Conservation (phyloP, 1,140 invertebrate genomes). For the Araneus ventricosus region DNA sequence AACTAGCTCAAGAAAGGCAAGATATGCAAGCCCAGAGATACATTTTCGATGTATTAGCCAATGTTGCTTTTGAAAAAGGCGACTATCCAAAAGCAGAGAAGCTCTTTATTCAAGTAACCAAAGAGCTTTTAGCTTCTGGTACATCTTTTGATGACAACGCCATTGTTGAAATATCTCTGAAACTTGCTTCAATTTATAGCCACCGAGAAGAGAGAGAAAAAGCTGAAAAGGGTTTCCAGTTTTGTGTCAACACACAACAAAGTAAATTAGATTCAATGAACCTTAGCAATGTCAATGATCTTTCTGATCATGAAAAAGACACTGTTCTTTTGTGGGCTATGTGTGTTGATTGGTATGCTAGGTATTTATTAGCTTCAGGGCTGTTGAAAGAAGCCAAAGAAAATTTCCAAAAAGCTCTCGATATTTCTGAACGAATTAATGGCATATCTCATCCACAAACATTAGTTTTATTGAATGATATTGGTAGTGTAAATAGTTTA, state of each 20-base stretch:
- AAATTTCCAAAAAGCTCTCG: conserved; percentile 86
- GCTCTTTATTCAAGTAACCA: conserved; percentile 90
- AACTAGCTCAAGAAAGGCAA: conserved; percentile 89
- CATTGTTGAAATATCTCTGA: conserved; percentile 87
- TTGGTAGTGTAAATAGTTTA: conserved; percentile 87
- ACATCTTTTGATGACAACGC: conserved; percentile 87
- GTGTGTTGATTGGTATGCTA: conserved; percentile 90
- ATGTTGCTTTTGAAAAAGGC: conserved; percentile 89
- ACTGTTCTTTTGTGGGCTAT: conserved; percentile 85
- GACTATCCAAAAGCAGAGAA: conserved; percentile 91
- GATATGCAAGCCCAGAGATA: conserved; percentile 89
- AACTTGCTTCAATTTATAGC: conserved; percentile 82
- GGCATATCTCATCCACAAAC: conserved; percentile 87
- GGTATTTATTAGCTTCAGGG: conserved; percentile 83
- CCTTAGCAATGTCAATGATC: neutral
- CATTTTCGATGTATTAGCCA: conserved; percentile 94
- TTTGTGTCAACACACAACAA: conserved; percentile 87
- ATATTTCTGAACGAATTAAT: conserved; percentile 84
- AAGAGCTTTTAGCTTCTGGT: conserved; percentile 86
- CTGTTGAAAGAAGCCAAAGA: conserved; percentile 84
- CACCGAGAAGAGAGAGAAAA: conserved; percentile 85
- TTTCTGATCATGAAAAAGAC: conserved; percentile 82
- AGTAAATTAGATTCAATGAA: conserved; percentile 81
- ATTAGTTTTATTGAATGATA: conserved; percentile 90
- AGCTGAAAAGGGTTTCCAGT: conserved; percentile 87